Percentiles rank a stretch among this genome's conserved stretches.
phyloP scores from a whole-genome alignment of 37 sponge, comb jelly and placozoan genomes.

The Dysidea cf. avara region DNA sequence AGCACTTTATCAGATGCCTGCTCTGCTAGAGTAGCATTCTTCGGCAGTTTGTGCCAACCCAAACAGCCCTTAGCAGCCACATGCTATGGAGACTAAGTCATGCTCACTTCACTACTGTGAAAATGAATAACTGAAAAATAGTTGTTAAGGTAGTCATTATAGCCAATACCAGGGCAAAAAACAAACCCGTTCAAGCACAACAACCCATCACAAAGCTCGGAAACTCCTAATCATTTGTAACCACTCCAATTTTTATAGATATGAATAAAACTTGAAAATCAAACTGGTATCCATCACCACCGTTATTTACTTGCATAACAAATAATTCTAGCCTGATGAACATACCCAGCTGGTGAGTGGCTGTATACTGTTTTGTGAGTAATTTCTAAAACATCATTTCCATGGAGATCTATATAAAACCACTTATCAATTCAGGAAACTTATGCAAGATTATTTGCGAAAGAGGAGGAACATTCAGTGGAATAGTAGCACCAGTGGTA shows the following conservation, averaged over 20 bases:
- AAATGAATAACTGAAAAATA: constrained; percentile 29
- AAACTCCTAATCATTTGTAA: constrained; percentile 10
- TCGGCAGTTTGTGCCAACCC: constrained; percentile 27
- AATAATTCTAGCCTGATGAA: constrained; percentile 6
- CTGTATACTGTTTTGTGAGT: too few species aligned
- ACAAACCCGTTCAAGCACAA: constrained; percentile 4
- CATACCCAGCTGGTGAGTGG: constrained; percentile 21
- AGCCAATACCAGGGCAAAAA: constrained; percentile 35
- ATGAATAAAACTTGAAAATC: constrained; percentile 26
- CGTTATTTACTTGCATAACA: constrained; percentile 11
- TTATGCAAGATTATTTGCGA: too few species aligned
- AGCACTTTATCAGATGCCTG: constrained; percentile 7
- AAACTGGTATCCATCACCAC: too few species aligned
- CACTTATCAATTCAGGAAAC: too few species aligned
- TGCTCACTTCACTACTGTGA: constrained; percentile 20
- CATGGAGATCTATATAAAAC: too few species aligned
- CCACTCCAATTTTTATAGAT: constrained; percentile 20
- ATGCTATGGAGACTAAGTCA: constrained; percentile 10
- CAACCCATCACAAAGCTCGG: constrained; percentile 9
- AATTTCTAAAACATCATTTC: too few species aligned
- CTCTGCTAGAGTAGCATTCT: constrained; percentile 29
- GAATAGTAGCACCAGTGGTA: too few species aligned
- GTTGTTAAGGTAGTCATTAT: neutral
- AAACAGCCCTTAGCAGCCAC: constrained; percentile 19
- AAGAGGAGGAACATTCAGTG: too few species aligned